A percentile compares a stretch with the other conserved stretches of the same genome.
These are phyloP conservation scores for Emys orbicularis DNA, from an alignment of 2,797 vertebrate species.

Conservation along the genomic window DNA sequence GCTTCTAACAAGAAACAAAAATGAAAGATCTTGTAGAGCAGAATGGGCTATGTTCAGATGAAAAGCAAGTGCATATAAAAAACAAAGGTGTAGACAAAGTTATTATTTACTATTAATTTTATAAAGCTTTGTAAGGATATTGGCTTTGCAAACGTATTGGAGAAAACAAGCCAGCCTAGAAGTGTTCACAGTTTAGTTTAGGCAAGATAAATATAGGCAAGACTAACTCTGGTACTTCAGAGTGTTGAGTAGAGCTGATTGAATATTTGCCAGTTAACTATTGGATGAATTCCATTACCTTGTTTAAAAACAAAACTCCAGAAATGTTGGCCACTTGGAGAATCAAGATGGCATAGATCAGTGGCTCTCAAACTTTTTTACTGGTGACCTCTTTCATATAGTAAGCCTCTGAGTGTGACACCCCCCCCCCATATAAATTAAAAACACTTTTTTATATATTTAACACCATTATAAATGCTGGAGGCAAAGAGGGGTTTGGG, in stretches of 20 bases:
- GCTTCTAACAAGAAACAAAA: not conserved
- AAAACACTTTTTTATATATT: too few species aligned
- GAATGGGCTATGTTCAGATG: not conserved
- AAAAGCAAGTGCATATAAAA: not conserved
- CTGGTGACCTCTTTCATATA: too few species aligned
- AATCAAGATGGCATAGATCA: not conserved
- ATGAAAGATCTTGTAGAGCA: not conserved
- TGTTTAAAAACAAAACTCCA: conserved; percentile 3
- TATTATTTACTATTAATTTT: not conserved
- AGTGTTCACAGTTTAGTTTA: not conserved
- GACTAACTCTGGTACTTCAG: not conserved
- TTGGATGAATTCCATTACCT: rapidly evolving
- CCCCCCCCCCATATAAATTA: too few species aligned
- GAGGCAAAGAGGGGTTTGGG: too few species aligned
- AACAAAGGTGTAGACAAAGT: not conserved
- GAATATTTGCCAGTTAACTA: not conserved
- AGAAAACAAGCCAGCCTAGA: not conserved
- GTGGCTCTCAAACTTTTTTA: too few species aligned
- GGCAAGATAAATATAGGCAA: not conserved
- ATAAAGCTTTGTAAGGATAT: not conserved
- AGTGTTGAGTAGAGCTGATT: not conserved
- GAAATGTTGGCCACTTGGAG: not conserved
- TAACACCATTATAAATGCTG: too few species aligned
- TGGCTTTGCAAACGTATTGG: not conserved
- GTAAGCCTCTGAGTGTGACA: too few species aligned